Base-by-base conservation (phyloP, 2,797 vertebrate species). In the Hippoglossus hippoglossus region DNA sequence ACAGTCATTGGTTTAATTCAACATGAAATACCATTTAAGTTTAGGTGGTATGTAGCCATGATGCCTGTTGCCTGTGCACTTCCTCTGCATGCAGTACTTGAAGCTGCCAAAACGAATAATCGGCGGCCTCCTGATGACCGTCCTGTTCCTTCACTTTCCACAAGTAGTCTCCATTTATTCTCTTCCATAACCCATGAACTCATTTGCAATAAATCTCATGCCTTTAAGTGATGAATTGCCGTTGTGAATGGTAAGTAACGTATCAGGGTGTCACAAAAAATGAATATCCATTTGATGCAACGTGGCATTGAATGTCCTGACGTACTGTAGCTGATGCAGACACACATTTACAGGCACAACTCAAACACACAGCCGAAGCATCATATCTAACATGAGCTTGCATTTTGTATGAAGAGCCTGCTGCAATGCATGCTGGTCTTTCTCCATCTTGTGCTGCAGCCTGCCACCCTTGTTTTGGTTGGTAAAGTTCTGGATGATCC, bases 391-490 rank as follows among this genome's bases (percentile, higher is more conserved):
- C 64, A 44, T 67, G 25, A 67, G 41, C 53, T 60, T 87, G 83
- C 88, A 87, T 89, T 86, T 83, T 87, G 67, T 84, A 62, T 73
- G 61, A 75, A 50, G 64, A 76, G 49, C 36, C 51, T 85, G 80
- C 88, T 80, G 76, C 77, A 47, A 65, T 84, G 91, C 94, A 94
- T 94, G 93, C 63, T 71, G 50, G 65, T 73, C 54, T 81, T 63
- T 75, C 54, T 80, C 52, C 75, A 66, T 73, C 61, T 56, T 63
- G 46, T 55, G 65, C 70, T 84, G 63, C 76, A 76, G 71, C 26
- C 18, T 11, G 64, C 75, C 44, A 36, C 6, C 50, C 13, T 73
- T 26, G 56, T 46, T 34, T 52, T 6, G 62, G 26, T 41, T 9
- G 18, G 44, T 46, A 6, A 39, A 65, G 6, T 11, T 64, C 41